phyloP scores from a whole-genome alignment of 2,888 invertebrate genomes.

The Torymus tubicola region DNA sequence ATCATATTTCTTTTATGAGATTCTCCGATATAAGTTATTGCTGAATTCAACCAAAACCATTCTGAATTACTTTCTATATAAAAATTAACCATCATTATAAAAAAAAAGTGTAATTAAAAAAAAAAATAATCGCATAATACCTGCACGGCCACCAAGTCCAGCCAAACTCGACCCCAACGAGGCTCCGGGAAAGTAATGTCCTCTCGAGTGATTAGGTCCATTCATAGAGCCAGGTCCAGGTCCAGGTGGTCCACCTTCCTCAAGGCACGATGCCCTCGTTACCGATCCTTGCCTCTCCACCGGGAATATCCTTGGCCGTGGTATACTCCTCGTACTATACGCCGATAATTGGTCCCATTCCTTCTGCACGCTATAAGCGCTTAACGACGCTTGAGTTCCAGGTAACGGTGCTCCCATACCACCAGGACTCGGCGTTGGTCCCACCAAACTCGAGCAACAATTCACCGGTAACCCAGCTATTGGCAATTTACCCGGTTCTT shows the following conservation, averaged over 20 bases:
- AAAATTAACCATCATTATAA: no score
- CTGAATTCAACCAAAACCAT: no score
- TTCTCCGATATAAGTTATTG: neutral
- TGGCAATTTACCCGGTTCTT: slow-evolving; percentile 81
- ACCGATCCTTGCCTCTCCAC: slow-evolving; percentile 80
- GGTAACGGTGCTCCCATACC: slow-evolving; percentile 86
- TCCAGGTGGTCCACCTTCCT: slow-evolving; percentile 77
- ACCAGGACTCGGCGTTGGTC: slow-evolving; percentile 86
- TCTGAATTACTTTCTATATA: no score
- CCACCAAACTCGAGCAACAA: slow-evolving; percentile 83
- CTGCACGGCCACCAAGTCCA: slow-evolving; percentile 49
- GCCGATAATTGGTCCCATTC: slow-evolving; percentile 94
- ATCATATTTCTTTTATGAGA: no score
- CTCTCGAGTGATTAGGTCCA: slow-evolving; percentile 40
- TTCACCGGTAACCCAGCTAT: slow-evolving; percentile 87
- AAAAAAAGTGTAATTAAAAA: no score
- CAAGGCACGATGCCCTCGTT: slow-evolving; percentile 77
- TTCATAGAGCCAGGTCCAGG: slow-evolving; percentile 11
- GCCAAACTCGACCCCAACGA: slow-evolving; percentile 54
- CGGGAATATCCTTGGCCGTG: slow-evolving; percentile 90
- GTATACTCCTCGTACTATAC: slow-evolving; percentile 93
- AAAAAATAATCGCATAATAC: slow-evolving; percentile 9
- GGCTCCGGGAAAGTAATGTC: slow-evolving; percentile 53
- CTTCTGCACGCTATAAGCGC: slow-evolving; percentile 90
- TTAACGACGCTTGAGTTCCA: slow-evolving; percentile 89